Conservation (phyloP, 2,888 invertebrate genomes). For the Acholoe squamosa region DNA sequence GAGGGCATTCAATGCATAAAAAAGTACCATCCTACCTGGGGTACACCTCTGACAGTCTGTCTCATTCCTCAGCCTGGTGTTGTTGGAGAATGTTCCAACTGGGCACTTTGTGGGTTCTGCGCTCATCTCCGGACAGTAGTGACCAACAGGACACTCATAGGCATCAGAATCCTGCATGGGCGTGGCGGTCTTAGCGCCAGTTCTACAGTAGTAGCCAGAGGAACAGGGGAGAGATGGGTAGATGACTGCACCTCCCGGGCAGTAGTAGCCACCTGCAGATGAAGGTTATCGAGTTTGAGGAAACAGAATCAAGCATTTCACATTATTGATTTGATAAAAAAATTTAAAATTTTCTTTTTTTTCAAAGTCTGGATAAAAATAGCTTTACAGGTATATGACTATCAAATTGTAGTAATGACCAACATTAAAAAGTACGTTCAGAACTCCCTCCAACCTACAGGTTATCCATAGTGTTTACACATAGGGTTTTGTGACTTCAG, state of each 20-base stretch:
- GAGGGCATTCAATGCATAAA: no score
- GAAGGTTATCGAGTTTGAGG: constrained; percentile 73
- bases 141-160: constrained; percentile 79
- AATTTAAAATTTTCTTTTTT: no score
- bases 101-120: constrained; percentile 74
- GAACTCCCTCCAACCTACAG: no score
- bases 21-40: constrained; percentile 70
- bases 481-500: no score
- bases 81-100: constrained; percentile 78
- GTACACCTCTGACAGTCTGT: constrained; percentile 78
- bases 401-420: no score
- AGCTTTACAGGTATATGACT: no score
- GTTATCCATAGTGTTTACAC: no score
- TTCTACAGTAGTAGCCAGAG: constrained; percentile 79
- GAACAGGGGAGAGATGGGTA: constrained; percentile 77
- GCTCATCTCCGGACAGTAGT: constrained; percentile 78
- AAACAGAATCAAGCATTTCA: constrained; percentile 69
- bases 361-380: no score
- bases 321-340: no score
- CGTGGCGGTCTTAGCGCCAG: constrained; percentile 76
- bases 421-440: no score
- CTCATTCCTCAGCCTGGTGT: constrained; percentile 75
- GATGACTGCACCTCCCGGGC: constrained; percentile 75
- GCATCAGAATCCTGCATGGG: constrained; percentile 77
- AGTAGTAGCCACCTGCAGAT: constrained; percentile 73